Conservation (phyloP, 2,888 invertebrate species). For the Zygaena filipendulae region DNA sequence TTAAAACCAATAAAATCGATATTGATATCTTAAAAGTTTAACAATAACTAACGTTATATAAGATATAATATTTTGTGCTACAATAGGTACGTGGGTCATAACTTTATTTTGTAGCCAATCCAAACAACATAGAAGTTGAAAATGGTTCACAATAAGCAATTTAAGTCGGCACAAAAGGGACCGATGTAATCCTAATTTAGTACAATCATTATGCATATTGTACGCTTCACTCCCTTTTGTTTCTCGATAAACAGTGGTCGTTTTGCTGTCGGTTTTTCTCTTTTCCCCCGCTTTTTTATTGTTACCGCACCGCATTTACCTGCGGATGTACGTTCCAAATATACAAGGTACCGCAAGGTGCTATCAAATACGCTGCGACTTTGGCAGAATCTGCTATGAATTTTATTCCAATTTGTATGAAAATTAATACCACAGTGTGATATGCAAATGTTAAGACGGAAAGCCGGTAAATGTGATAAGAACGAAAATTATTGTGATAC, state of each 20-base stretch:
- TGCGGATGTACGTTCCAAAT: slow-evolving; percentile 39
- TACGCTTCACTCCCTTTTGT: slow-evolving; percentile 49
- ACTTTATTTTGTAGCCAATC: too few species aligned
- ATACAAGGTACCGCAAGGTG: slow-evolving; percentile 31
- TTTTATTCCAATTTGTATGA: too few species aligned
- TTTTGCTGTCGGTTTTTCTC: slow-evolving; percentile 39
- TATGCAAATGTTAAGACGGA: too few species aligned
- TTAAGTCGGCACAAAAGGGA: slow-evolving; percentile 41
- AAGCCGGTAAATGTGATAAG: too few species aligned
- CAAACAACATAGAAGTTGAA: too few species aligned
- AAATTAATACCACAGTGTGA: too few species aligned
- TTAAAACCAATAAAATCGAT: slow-evolving; percentile 29
- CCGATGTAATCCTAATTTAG: slow-evolving; percentile 50
- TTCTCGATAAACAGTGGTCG: slow-evolving; percentile 53
- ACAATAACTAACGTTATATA: too few species aligned
- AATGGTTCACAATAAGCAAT: slow-evolving; percentile 58
- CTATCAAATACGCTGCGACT: slow-evolving; percentile 21
- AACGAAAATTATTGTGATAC: too few species aligned
- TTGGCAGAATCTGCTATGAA: slow-evolving; percentile 14
- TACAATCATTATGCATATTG: slow-evolving; percentile 63
- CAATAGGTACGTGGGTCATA: too few species aligned
- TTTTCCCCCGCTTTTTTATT: slow-evolving; percentile 49
- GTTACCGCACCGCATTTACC: slow-evolving; percentile 45
- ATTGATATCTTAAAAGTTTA: too few species aligned
- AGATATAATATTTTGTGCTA: too few species aligned